phyloP scores from a whole-genome alignment of 2,797 vertebrate species.

The Melanogrammus aeglefinus region DNA sequence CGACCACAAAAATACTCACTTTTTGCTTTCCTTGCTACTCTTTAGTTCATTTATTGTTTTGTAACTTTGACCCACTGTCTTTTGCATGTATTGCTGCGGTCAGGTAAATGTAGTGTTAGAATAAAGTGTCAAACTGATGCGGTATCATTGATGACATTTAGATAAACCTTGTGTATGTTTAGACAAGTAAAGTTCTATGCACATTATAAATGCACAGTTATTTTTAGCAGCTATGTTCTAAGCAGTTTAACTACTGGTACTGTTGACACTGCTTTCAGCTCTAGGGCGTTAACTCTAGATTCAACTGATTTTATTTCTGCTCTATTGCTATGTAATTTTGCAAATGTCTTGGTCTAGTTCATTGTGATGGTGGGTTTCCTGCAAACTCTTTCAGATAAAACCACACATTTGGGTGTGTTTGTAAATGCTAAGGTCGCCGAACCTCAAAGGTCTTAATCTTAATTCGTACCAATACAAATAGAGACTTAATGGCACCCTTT shows the following conservation, averaged over 20 bases:
- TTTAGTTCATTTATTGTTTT: neutral
- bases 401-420: neutral
- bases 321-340: neutral
- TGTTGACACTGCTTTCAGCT: neutral
- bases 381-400: constrained; percentile 4
- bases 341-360: neutral
- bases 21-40: neutral
- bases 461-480: neutral
- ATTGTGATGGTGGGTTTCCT: neutral
- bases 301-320: neutral
- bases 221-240: neutral
- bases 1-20: neutral
- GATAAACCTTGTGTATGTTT: neutral
- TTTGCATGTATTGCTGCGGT: neutral
- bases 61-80: neutral
- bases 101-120: neutral
- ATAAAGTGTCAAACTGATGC: neutral
- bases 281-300: neutral
- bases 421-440: neutral
- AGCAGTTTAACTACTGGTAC: neutral
- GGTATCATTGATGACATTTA: neutral
- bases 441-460: neutral
- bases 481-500: constrained; percentile 9
- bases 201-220: neutral
- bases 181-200: neutral